A percentile compares a stretch with the other conserved stretches of the same genome.
Evolutionary conservation across 1,140 invertebrate species (phyloP).

Genomic region (Leptopilina clavipes): DNA sequence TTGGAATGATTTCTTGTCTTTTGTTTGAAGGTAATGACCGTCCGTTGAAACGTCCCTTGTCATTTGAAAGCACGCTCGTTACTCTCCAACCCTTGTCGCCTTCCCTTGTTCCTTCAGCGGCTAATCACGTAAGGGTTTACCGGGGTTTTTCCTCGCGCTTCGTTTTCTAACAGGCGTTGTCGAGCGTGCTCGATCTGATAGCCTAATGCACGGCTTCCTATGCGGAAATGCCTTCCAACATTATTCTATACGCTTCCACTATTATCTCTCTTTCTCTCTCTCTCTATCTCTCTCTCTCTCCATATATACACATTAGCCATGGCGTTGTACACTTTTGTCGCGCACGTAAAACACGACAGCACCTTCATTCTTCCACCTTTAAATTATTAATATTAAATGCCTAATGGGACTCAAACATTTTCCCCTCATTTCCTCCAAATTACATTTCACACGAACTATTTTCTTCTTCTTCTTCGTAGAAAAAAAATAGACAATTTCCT

Average conservation of each 20-base stretch:
- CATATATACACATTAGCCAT: too few species aligned
- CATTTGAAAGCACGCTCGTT: conserved; percentile 54
- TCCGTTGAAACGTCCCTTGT: conserved; percentile 50
- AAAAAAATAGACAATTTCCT: conserved; percentile 37
- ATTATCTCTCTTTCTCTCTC: too few species aligned
- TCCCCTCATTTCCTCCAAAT: too few species aligned
- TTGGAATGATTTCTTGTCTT: conserved; percentile 27
- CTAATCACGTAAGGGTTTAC: conserved; percentile 71
- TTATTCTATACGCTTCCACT: conserved; percentile 67
- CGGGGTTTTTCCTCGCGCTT: conserved; percentile 61
- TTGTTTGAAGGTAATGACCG: conserved; percentile 23
- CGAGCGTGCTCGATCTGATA: conserved; percentile 75
- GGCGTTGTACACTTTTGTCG: conserved; percentile 66
- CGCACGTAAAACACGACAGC: too few species aligned
- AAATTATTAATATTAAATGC: too few species aligned
- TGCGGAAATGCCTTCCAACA: conserved; percentile 73
- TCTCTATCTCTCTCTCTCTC: too few species aligned
- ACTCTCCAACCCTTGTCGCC: conserved; percentile 50
- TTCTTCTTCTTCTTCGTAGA: too few species aligned
- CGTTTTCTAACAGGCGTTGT: conserved; percentile 62
- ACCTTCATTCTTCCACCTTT: conserved; percentile 26
- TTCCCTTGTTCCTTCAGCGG: conserved; percentile 59
- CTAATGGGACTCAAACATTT: too few species aligned
- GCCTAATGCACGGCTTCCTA: conserved; percentile 75
- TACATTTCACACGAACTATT: conserved; percentile 41